Base-by-base conservation (phyloP, 2,888 invertebrate species). In the Rhogogaster chlorosoma region DNA sequence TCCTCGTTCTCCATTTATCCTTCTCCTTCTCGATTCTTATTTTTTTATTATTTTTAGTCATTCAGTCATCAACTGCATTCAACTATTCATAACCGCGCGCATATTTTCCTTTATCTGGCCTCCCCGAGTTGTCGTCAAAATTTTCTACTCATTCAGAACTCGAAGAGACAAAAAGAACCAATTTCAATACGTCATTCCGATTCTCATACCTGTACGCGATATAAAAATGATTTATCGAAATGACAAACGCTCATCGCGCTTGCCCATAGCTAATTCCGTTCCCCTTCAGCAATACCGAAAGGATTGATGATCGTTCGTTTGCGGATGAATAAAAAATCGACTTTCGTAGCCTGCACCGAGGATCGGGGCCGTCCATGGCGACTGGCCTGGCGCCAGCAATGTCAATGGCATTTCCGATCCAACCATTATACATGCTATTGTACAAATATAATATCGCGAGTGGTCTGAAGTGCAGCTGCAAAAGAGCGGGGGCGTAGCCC, bases 341-440 rank as follows among this genome's bases (percentile, higher is more conserved):
- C 12, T 26, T 67, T 29, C 3, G 67, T 32, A 18, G 4, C 29
- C 32, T 32, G 18, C 38, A 38, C 18, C 67, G 67, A 15, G 29
- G 67, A 73, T 1, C 22, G 71, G 22, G 26, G 7, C 18, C 32
- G 29, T 32, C 22, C 53, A n/a, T 86, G 87, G 86, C 86, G 87
- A 75, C 87, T 89, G 89, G 89, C 89, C 82, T 75, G 15, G 53
- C 80, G 89, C 91, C 91, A 90, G 89, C 88, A 87, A 89, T 88
- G 91, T 89, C 90, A 89, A 89, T 90, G 91, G 89, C 90, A 90
- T 89, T 89, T 89, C 88, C 89, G 86, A 86, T 86, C 87, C 75
- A 67, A 29, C 67, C 83, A 26, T 71, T 83, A 67, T 32, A 32
- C n/a, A 26, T 38, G 36, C 42, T 71, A 49, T 70, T 38, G 61